phyloP scores from a whole-genome alignment of 2,113 vertebrate genomes.

The Murina feae region DNA sequence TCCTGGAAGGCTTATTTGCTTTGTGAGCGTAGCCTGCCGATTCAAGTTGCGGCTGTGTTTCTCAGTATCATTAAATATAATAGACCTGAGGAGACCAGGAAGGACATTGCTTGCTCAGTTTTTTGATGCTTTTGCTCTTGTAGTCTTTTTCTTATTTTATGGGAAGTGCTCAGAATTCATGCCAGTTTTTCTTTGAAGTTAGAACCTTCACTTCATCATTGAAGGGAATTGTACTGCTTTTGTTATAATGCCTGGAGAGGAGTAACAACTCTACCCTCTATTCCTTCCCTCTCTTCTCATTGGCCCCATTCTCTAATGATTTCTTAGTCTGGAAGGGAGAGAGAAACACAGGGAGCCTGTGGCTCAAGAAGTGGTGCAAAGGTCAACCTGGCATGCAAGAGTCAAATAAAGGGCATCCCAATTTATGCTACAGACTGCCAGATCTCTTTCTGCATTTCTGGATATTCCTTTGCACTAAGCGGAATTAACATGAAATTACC shows the following conservation, averaged over 20 bases:
- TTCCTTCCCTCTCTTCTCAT: not conserved
- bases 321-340: not conserved
- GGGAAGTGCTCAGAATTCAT: not conserved
- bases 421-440: not conserved
- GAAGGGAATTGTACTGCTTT: not conserved
- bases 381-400: not conserved
- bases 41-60: not conserved
- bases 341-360: not conserved
- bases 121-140: not conserved
- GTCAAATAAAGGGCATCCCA: not conserved
- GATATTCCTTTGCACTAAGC: not conserved
- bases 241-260: not conserved
- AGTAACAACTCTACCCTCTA: not conserved
- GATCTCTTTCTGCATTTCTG: slow-evolving; percentile 26
- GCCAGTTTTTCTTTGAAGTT: slow-evolving; percentile 20
- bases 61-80: not conserved
- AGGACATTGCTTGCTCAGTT: not conserved
- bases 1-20: not conserved
- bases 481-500: not conserved
- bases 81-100: not conserved
- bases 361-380: not conserved
- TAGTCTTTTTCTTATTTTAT: not conserved
- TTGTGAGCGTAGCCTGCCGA: not conserved
- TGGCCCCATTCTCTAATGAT: not conserved
- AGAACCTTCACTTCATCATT: not conserved